Evolutionary conservation across 2,888 invertebrate species (phyloP), one percentile per base, ranked within the genome.

Genomic region (Miltochrista miniata): DNA sequence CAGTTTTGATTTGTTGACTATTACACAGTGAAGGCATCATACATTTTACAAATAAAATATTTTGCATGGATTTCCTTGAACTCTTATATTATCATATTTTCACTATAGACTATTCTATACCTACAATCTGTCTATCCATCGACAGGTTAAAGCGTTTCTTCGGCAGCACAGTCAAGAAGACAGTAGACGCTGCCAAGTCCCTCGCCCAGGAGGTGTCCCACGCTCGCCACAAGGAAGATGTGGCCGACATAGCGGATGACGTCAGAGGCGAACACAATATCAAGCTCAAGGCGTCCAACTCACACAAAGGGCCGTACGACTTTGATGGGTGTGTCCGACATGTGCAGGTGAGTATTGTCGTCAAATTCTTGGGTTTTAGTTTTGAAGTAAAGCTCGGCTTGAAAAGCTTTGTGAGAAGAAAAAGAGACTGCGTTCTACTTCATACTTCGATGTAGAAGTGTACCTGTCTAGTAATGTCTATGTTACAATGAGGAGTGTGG

Each of bases 271-370:
- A 96, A 61, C 95, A 95, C 64, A 95, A 94, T 75, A 96, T 96
- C 64, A 96, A 98, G 90, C 93, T 98, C 48, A 98, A 99, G 85
- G 98, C 98, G 0, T 97, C 98, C 0, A 97, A 97, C 75, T 97
- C 97, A 51, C 98, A 99, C 83, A 99, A 99, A 80, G 99, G 99
- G 0, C 99, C 98, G 0, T 98, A 97, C 78, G 99, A 99, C 85
- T 99, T 99, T 85, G 95, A 95, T 55, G 97, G 98, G 44, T 95
- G 96, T 61, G 93, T 99, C 18, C 95, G 97, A 76, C 96, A 98
- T 68, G 96, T 99, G 0, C 97, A 97, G 90, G 98, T 93, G 47
- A 53, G 36, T 10, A 9, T 24, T 5, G 18, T 24, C 18, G 5
- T n/a, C n/a, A n/a, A n/a, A n/a, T n/a, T n/a, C n/a, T n/a, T 24